Base-by-base conservation (phyloP, 30 jellyfish, hydroid and myxozoan species). In the Mastigias papua region DNA sequence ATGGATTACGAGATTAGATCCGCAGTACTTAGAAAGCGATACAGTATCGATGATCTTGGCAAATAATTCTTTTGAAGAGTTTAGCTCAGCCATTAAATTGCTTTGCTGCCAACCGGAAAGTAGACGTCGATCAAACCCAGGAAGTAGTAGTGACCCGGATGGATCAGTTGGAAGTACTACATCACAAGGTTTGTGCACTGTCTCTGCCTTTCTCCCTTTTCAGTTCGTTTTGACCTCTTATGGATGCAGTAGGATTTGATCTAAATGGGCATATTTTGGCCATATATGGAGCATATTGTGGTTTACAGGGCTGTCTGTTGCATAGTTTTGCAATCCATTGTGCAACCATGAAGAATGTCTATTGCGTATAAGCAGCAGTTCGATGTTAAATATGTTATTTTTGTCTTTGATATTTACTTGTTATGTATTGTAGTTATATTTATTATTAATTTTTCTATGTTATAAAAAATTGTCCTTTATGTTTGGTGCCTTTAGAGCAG, bases 61-160 rank as follows among this genome's bases (percentile, higher is more conserved):
- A 3, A 9, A 34, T 17, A 51, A 30, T 42, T 34, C 79, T 34
- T 86, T 86, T 76, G 65, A 17, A 4, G 83, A 86, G 50, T 34
- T 86, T 60, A 77, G 79, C 15, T 37, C 86, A 1, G 89, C 90
- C 22, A 86, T 86, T 15, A 86, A 77, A 23, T 70, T 86, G 58
- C 77, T 86, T 5, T 74, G 79, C 69, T 86, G 95, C 29, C 95
- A 86, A 35, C 87, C 95, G 29, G 89, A 86, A 51, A 64, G 87
- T 35, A 86, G 85, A 64, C 35, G 85, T 15, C 79, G 89, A 33
- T 29, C 89, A 35, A 48, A 72, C 26, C n/a, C 75, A 19, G 81
- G 57, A 8, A 58, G 82, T 48, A 68, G 6, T 20, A 58, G 82
- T 30, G 95, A 86, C 22, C 26, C 49, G 20, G 87, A 76, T 35